A percentile compares a stretch with the other conserved stretches of the same genome.
Conservation (phyloP, 2,797 vertebrate species). For the Arctocebus calabarensis region DNA sequence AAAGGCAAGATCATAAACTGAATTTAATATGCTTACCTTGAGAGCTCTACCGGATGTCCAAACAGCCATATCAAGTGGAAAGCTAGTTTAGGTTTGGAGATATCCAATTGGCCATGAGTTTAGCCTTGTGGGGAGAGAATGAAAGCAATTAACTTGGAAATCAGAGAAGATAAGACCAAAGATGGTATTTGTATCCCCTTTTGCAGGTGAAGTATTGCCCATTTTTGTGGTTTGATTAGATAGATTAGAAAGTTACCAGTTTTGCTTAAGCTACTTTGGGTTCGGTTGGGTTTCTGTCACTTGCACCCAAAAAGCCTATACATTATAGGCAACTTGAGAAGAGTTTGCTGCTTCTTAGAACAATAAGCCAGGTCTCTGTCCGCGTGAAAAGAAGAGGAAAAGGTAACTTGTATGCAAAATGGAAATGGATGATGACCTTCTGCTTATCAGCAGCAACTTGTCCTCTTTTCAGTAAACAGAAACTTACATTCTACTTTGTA, state of each 20-base stretch:
- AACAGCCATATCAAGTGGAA: accelerated
- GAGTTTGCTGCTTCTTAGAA: neutral
- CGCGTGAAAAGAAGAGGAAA: constrained; percentile 50
- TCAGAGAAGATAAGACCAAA: neutral
- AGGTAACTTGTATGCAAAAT: constrained; percentile 84
- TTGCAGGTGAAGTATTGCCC: neutral
- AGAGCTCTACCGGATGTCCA: neutral
- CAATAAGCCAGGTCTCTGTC: neutral
- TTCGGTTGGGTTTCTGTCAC: neutral
- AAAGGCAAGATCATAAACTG: neutral
- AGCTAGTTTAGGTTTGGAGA: neutral
- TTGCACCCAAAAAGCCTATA: neutral
- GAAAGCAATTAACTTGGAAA: neutral
- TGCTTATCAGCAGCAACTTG: constrained; percentile 73
- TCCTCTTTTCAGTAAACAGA: constrained; percentile 74
- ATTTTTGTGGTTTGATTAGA: neutral
- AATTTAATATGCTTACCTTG: no score
- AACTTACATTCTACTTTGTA: constrained; percentile 78
- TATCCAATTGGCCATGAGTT: neutral
- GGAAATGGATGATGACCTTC: constrained; percentile 80
- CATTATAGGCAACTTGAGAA: neutral
- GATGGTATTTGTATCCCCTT: neutral
- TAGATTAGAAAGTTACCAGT: neutral
- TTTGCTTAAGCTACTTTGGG: neutral
- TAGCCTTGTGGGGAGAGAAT: neutral